Percentiles rank a stretch among this genome's conserved stretches.
These are phyloP conservation scores for Periparus ater DNA, from an alignment of 2,797 vertebrate genomes.

Conservation along the genomic window DNA sequence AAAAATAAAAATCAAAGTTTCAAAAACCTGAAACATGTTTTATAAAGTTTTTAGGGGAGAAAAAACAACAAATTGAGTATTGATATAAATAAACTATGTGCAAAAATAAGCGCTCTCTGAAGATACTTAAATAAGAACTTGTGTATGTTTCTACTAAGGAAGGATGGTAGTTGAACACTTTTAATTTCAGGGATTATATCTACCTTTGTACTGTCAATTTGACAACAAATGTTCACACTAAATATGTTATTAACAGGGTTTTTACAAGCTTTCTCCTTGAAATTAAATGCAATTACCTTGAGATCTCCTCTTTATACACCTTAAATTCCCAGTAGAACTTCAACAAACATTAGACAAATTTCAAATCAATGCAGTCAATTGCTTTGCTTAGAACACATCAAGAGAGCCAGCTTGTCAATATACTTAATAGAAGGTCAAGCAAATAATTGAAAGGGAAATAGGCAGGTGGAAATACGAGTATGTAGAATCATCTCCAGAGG, in stretches of 20 bases:
- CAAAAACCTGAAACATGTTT: not conserved
- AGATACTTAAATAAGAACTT: not conserved
- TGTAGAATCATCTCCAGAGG: not conserved
- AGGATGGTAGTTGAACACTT: not conserved
- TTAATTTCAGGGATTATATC: not conserved
- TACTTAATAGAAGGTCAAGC: not conserved
- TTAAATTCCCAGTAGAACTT: not conserved
- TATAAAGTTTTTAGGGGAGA: not conserved
- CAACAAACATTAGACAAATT: not conserved
- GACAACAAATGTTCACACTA: not conserved
- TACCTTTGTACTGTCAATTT: not conserved
- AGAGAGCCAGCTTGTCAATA: not conserved
- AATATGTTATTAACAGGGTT: not conserved
- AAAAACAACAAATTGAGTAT: not conserved
- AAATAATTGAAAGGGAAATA: not conserved
- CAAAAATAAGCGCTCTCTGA: not conserved
- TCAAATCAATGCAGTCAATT: slow-evolving; percentile 13
- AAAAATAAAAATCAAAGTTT: not conserved
- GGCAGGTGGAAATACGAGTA: not conserved
- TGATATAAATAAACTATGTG: not conserved
- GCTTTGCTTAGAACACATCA: not conserved
- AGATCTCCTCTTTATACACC: not conserved
- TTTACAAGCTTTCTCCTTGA: not conserved
- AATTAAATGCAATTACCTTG: not conserved
- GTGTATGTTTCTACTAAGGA: not conserved